Percentiles rank a stretch among this genome's conserved stretches.
phyloP scores from a whole-genome alignment of 2,888 invertebrate genomes.

The Dynastes tityus region DNA sequence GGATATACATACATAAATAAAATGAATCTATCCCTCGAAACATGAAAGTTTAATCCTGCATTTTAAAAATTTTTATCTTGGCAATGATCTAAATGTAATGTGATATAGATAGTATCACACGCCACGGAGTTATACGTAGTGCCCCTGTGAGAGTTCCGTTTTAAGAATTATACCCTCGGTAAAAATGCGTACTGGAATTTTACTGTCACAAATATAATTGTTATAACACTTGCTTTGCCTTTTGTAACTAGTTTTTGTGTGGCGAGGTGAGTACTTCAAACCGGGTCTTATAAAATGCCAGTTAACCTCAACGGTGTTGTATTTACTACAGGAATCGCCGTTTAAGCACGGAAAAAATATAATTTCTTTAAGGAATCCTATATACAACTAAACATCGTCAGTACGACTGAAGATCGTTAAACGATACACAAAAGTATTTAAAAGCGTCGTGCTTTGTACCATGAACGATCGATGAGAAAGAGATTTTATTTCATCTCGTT shows the following conservation, averaged over 20 bases:
- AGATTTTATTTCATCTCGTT: no score
- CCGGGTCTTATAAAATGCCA: conserved; percentile 35
- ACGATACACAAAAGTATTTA: no score
- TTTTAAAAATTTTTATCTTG: conserved; percentile 69
- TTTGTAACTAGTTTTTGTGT: conserved; percentile 50
- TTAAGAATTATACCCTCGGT: conserved; percentile 30
- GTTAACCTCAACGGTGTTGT: conserved; percentile 37
- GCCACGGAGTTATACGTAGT: neutral
- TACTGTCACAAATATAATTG: conserved; percentile 46
- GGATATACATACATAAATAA: conserved; percentile 26
- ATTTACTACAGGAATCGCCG: conserved; percentile 35
- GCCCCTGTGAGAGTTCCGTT: conserved; percentile 41
- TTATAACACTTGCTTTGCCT: conserved; percentile 52
- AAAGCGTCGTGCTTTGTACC: no score
- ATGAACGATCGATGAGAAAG: no score
- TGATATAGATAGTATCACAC: conserved; percentile 62
- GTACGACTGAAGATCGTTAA: no score
- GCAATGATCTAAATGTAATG: conserved; percentile 66
- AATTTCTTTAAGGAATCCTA: conserved; percentile 19
- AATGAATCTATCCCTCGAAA: conserved; percentile 48
- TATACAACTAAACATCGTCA: conserved; percentile 2
- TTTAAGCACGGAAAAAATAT: conserved; percentile 11
- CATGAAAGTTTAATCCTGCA: conserved; percentile 70
- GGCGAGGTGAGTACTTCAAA: conserved; percentile 30
- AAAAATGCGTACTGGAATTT: conserved; percentile 41